Percentiles rank a stretch among this genome's conserved stretches.
These are phyloP conservation scores for Syrphus vitripennis DNA, from an alignment of 2,888 invertebrate genomes.

Conservation along the genomic window DNA sequence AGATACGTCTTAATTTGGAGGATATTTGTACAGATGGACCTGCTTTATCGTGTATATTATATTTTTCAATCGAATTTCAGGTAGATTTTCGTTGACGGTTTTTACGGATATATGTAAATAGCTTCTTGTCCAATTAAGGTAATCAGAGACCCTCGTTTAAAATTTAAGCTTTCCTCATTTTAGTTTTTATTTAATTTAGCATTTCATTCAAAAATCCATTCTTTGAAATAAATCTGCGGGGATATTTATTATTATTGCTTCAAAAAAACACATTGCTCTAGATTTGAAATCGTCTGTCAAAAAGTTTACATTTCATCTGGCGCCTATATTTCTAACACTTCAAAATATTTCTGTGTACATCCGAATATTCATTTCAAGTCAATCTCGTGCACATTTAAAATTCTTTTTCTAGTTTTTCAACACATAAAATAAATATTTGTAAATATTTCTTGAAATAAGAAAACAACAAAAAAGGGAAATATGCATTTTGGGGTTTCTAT, in stretches of 20 bases:
- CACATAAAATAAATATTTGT: slow-evolving; percentile 11
- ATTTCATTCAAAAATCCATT: background rate
- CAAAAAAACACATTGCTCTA: background rate
- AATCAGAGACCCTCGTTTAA: no score
- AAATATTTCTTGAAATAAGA: background rate
- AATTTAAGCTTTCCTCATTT: no score
- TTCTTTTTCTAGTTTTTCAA: background rate
- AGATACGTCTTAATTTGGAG: background rate
- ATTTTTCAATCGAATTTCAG: background rate
- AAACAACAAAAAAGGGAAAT: background rate
- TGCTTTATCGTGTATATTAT: background rate
- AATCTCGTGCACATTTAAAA: background rate
- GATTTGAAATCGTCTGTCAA: slow-evolving; percentile 4
- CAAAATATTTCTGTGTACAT: background rate
- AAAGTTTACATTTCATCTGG: slow-evolving; percentile 4
- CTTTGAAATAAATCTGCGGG: background rate
- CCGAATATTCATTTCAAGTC: background rate
- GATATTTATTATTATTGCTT: background rate
- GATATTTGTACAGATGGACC: background rate
- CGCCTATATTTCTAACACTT: slow-evolving; percentile 19
- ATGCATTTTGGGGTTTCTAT: background rate
- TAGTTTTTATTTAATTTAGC: background rate
- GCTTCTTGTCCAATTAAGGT: no score
- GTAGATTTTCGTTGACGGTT: no score
- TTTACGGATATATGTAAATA: no score